Percentiles rank a stretch among this genome's conserved stretches.
phyloP scores from a whole-genome alignment of 2,797 vertebrate species.

The Siniperca scherzeri region DNA sequence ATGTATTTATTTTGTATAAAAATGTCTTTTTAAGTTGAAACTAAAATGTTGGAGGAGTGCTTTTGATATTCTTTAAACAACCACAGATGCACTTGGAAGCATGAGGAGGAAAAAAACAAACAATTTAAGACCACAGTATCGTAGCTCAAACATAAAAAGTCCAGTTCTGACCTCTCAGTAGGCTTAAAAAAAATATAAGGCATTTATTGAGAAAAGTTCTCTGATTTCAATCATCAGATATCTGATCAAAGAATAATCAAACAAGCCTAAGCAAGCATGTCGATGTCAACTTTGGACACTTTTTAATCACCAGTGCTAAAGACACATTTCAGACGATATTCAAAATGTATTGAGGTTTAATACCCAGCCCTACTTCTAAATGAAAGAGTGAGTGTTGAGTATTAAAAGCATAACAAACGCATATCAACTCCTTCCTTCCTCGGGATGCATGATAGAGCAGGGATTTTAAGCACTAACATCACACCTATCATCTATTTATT shows the following conservation, averaged over 20 bases:
- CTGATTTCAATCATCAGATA: not conserved
- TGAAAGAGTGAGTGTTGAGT: not conserved
- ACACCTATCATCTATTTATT: not conserved
- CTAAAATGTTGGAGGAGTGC: not conserved
- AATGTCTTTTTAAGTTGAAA: not conserved
- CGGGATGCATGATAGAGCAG: not conserved
- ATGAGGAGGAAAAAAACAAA: not conserved
- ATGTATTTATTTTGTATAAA: not conserved
- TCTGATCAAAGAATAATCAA: not conserved
- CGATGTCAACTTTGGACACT: too few species aligned
- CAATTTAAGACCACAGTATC: not conserved
- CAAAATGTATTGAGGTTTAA: not conserved
- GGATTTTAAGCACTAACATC: not conserved
- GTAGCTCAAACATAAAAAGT: not conserved
- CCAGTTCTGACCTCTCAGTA: not conserved
- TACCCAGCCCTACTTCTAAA: not conserved
- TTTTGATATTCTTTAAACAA: not conserved
- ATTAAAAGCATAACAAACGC: not conserved
- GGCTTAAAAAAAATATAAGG: not conserved
- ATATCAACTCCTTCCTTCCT: not conserved
- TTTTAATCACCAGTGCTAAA: not conserved
- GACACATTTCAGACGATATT: not conserved
- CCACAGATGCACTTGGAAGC: not conserved
- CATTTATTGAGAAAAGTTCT: not conserved
- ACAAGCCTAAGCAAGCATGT: not conserved